These are phyloP conservation scores for Prenolepis imparis DNA, from an alignment of 2,888 invertebrate genomes.

Conservation along the genomic window DNA sequence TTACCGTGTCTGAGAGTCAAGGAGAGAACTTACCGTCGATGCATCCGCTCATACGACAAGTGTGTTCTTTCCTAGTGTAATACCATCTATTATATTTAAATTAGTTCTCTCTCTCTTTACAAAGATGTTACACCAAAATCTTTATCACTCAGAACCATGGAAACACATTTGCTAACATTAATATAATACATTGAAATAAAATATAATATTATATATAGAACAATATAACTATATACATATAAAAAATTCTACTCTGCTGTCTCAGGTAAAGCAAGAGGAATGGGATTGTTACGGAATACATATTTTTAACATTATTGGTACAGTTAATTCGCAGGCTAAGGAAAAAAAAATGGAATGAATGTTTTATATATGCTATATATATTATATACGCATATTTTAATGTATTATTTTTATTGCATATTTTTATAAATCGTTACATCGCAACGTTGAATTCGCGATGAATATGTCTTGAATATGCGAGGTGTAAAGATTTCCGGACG, in stretches of 20 bases:
- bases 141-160: background rate
- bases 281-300: background rate
- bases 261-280: background rate
- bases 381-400: background rate
- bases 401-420: conserved; percentile 36
- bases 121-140: conserved; percentile 10
- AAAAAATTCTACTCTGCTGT: background rate
- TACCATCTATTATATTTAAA: conserved; percentile 28
- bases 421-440: conserved; percentile 26
- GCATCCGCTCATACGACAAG: conserved; percentile 11
- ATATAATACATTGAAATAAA: background rate
- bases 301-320: background rate
- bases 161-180: background rate
- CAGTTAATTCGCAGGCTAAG: background rate
- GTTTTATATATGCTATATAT: background rate
- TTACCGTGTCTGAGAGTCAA: conserved; percentile 57
- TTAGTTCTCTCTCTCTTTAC: conserved; percentile 2
- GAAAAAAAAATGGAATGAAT: background rate
- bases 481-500: background rate
- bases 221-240: background rate
- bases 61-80: conserved; percentile 8
- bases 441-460: background rate
- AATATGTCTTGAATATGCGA: conserved; percentile 11
- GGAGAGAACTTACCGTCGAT: conserved; percentile 36
- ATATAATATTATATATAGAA: background rate